Evolutionary conservation across 2,888 invertebrate species (phyloP), one percentile per base, ranked within the genome.

Genomic region (Epinotia nisella): DNA sequence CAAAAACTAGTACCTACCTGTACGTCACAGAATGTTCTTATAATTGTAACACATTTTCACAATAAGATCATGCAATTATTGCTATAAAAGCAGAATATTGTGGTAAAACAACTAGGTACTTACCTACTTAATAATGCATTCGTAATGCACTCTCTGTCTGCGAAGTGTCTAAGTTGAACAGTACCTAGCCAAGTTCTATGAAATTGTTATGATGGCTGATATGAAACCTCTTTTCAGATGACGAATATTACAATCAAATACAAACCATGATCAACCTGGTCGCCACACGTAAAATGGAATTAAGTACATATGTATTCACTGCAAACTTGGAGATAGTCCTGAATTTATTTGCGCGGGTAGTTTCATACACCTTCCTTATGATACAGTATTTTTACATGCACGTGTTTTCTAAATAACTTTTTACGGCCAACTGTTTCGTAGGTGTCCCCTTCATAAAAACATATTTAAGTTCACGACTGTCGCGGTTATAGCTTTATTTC

Each of bases 361-460:
- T 88, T 17, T 88, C 90, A 0, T 89, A 87, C 70, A 80, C 82
- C 1, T 82, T 89, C 1, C 77, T 89, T 1, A 82, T 89, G 79
- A 89, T 90, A 65, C 88, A 90, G 70, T 86, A 87, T 69, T 89
- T 89, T 66, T 90, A 90, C 66, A 80, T 80, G 24, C 76, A 81
- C 59, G 61, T 76, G 17, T 78, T 78, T 74, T 49, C 71, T 59
- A 72, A 83, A 55, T 76, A 79, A 71, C 49, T 68, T 70, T 72
- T 64, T 72, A 70, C 58, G 53, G 59, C 13, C 51, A 15, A 49
- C 72, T 45, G 68, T 69, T 62, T 73, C 35, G 67, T 70, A 29
- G 70, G 55, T 67, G 71, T 56, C 64, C 73, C 56, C 68, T 56
- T 68, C 49, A 41, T 58, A 69, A 69, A 64, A 73, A 73, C 68